Evolutionary conservation across 2,888 invertebrate species (phyloP).

Genomic region (Drosophila ezoana): DNA sequence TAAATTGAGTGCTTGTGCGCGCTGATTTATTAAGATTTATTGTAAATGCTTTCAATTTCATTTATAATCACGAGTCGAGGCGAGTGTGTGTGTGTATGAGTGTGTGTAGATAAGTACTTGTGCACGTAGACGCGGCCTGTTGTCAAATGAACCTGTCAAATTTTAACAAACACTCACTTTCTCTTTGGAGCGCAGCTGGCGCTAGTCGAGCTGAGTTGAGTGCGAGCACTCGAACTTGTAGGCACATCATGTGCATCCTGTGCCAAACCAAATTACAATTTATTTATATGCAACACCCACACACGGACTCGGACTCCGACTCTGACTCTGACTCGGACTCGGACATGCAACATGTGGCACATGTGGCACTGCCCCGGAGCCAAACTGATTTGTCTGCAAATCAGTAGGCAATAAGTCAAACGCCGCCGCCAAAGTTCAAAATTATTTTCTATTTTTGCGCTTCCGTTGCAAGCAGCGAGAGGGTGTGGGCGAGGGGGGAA

Average conservation of each 20-base stretch:
- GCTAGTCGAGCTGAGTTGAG: slow-evolving; percentile 38
- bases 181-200: slow-evolving; percentile 76
- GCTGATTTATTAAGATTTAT: slow-evolving; percentile 63
- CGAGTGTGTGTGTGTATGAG: background rate
- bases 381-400: slow-evolving; percentile 75
- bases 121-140: slow-evolving; percentile 39
- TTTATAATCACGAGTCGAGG: slow-evolving; percentile 30
- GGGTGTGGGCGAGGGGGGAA: background rate
- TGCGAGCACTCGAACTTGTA: slow-evolving; percentile 16
- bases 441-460: slow-evolving; percentile 75
- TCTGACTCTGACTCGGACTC: slow-evolving; percentile 2
- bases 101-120: slow-evolving; percentile 50
- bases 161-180: slow-evolving; percentile 81
- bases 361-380: slow-evolving; percentile 43
- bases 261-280: slow-evolving; percentile 80
- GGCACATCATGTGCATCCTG: slow-evolving; percentile 63
- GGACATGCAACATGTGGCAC: slow-evolving; percentile 43
- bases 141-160: slow-evolving; percentile 82
- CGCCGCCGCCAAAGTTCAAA: slow-evolving; percentile 78
- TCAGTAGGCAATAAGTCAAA: slow-evolving; percentile 81
- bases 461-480: slow-evolving; percentile 57
- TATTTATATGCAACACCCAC: slow-evolving; percentile 80
- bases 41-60: slow-evolving; percentile 60
- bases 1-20: slow-evolving; percentile 9
- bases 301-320: slow-evolving; percentile 32